phyloP scores from a whole-genome alignment of 2,888 invertebrate species.

The Amphimallon solstitiale region DNA sequence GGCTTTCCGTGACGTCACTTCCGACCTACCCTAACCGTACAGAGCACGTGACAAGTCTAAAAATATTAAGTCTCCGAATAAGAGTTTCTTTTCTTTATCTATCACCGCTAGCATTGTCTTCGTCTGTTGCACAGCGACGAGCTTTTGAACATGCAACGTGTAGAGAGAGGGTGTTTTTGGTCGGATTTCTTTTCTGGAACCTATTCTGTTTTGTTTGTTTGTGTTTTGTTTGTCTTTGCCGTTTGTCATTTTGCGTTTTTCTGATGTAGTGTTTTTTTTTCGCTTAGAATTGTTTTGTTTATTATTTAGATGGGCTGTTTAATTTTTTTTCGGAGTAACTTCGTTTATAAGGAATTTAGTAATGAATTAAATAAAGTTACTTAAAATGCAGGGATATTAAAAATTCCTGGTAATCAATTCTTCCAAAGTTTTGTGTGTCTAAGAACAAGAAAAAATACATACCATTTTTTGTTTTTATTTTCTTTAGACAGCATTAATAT shows the following conservation, averaged over 20 bases:
- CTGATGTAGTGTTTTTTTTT: neutral
- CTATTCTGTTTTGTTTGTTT: constrained; percentile 7
- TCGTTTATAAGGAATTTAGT: no score
- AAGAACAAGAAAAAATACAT: no score
- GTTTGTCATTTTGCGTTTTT: constrained; percentile 4
- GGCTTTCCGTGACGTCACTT: constrained; percentile 45
- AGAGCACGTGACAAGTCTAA: constrained; percentile 50
- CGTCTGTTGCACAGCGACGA: constrained; percentile 3
- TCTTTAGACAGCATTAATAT: no score
- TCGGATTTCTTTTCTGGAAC: neutral
- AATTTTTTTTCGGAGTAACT: no score
- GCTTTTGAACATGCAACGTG: neutral
- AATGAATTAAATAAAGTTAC: no score
- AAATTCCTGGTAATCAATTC: no score
- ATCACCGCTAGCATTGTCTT: neutral
- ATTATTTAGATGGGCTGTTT: no score
- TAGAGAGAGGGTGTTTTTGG: constrained; percentile 3
- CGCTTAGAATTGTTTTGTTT: neutral
- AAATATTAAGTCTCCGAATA: constrained; percentile 43
- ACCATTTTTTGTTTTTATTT: no score
- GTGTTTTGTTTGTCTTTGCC: constrained; percentile 16
- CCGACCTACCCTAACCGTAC: constrained; percentile 57
- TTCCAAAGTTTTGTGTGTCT: no score
- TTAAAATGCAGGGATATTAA: no score
- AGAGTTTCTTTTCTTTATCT: constrained; percentile 5